phyloP scores from a whole-genome alignment of 1,140 invertebrate genomes.

The Euglossa dilemma region DNA sequence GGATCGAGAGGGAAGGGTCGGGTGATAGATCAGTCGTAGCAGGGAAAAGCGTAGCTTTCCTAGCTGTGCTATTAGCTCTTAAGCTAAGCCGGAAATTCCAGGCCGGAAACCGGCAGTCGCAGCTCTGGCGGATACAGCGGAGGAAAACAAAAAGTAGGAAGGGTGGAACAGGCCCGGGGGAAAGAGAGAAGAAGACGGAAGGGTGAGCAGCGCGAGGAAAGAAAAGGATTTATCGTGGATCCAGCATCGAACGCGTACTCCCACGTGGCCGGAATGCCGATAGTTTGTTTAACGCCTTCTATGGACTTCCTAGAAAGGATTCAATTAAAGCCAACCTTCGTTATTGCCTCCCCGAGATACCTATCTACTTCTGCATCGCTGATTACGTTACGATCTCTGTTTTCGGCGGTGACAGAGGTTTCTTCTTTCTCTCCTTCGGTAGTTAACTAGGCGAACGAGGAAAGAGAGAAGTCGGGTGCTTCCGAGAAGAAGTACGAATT shows the following conservation, averaged over 20 bases:
- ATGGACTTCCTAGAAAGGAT: slow-evolving; percentile 50
- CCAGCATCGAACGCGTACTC: slow-evolving; percentile 54
- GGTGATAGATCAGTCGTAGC: slow-evolving; percentile 43
- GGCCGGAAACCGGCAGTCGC: slow-evolving; percentile 62
- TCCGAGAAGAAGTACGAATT: no score
- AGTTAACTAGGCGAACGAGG: no score
- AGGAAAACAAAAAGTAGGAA: slow-evolving; percentile 17
- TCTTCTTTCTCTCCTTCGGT: neutral
- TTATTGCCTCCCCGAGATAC: slow-evolving; percentile 44
- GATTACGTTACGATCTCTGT: neutral
- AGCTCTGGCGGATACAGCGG: slow-evolving; percentile 27
- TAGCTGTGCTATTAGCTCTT: slow-evolving; percentile 74
- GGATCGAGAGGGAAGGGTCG: neutral
- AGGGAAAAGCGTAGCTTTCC: slow-evolving; percentile 41
- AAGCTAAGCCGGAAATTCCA: slow-evolving; percentile 76
- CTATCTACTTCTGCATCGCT: neutral
- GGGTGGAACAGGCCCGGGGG: no score
- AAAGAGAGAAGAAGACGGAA: neutral
- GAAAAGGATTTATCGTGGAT: slow-evolving; percentile 72
- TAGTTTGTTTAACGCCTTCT: slow-evolving; percentile 61
- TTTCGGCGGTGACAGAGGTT: neutral
- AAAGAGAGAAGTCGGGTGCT: neutral
- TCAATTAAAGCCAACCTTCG: slow-evolving; percentile 74
- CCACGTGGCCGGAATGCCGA: slow-evolving; percentile 56
- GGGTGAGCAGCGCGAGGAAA: slow-evolving; percentile 22